phyloP scores from a whole-genome alignment of 2,797 vertebrate genomes.

The Pangasius mekongensis region DNA sequence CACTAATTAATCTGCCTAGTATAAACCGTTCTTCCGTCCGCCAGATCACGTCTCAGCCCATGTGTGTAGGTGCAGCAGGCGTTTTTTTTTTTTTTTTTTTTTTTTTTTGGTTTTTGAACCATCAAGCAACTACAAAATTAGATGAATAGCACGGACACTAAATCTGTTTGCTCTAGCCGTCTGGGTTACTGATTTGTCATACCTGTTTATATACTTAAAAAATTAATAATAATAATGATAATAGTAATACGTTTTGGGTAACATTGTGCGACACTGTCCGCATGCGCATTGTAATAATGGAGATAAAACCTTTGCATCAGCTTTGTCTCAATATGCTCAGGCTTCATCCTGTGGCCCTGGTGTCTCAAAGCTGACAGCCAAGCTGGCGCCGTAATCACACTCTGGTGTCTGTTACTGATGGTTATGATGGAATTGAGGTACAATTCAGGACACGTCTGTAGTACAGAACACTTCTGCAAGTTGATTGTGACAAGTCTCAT shows the following conservation, averaged over 20 bases:
- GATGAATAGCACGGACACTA: not conserved
- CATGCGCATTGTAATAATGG: conserved; percentile 33
- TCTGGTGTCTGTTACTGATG: conserved; percentile 34
- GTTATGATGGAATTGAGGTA: not conserved
- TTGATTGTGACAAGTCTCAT: not conserved
- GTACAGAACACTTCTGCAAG: too few species aligned
- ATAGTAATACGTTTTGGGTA: conserved; percentile 10
- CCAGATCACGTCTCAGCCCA: not conserved
- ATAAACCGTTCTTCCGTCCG: not conserved
- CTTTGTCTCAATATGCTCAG: conserved; percentile 16
- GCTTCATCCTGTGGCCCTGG: not conserved
- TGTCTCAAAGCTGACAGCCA: conserved; percentile 21
- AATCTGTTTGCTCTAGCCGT: not conserved
- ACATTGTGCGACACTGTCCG: conserved; percentile 6
- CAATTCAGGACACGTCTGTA: conserved; percentile 18
- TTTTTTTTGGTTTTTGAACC: not conserved
- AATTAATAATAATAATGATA: not conserved
- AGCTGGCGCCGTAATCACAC: conserved; percentile 40
- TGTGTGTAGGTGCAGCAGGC: not conserved
- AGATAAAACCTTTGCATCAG: conserved; percentile 26
- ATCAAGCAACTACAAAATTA: not conserved
- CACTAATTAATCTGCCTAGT: not conserved
- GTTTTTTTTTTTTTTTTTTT: not conserved
- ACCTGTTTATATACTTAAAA: not conserved
- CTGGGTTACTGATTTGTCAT: not conserved